A percentile compares a stretch with the other conserved stretches of the same genome.
Conservation (phyloP, 1,140 invertebrate species). For the Pachypsylla venusta region DNA sequence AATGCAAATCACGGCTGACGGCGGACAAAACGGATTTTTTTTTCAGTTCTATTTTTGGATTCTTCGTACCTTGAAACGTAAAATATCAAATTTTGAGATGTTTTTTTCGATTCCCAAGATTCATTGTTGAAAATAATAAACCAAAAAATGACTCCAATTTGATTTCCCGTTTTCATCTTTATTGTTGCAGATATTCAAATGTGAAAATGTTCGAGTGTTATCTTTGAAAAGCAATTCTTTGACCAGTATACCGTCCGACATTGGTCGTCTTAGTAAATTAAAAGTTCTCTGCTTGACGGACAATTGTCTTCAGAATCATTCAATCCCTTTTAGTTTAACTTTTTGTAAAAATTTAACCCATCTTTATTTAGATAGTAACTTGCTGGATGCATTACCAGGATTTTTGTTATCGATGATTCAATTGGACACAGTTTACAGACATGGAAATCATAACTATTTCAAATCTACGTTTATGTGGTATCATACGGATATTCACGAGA, state of each 20-base stretch:
- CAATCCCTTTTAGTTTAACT: slow-evolving; percentile 35
- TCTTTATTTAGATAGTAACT: slow-evolving; percentile 34
- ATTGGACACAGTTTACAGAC: slow-evolving; percentile 35
- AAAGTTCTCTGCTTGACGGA: slow-evolving; percentile 35
- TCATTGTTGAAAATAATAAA: no score
- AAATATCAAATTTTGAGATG: no score
- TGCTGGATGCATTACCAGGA: slow-evolving; percentile 36
- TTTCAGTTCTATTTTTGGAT: no score
- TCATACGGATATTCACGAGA: slow-evolving; percentile 35
- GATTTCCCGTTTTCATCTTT: background rate
- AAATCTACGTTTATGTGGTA: slow-evolving; percentile 41
- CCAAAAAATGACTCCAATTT: no score
- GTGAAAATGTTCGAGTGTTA: slow-evolving; percentile 27
- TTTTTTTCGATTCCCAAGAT: no score
- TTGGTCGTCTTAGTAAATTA: slow-evolving; percentile 33
- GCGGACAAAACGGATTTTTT: no score
- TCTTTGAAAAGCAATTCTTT: slow-evolving; percentile 36
- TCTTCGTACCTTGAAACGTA: no score
- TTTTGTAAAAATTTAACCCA: slow-evolving; percentile 32
- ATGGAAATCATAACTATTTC: slow-evolving; percentile 40
- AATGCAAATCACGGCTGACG: no score
- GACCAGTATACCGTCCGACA: slow-evolving; percentile 32
- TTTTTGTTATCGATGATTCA: slow-evolving; percentile 33
- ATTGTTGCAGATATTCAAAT: slow-evolving; percentile 33
- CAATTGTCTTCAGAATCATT: slow-evolving; percentile 34